Percentiles rank a stretch among this genome's conserved stretches.
phyloP scores from a whole-genome alignment of 1,140 invertebrate species.

The Tetramorium parvispinum region DNA sequence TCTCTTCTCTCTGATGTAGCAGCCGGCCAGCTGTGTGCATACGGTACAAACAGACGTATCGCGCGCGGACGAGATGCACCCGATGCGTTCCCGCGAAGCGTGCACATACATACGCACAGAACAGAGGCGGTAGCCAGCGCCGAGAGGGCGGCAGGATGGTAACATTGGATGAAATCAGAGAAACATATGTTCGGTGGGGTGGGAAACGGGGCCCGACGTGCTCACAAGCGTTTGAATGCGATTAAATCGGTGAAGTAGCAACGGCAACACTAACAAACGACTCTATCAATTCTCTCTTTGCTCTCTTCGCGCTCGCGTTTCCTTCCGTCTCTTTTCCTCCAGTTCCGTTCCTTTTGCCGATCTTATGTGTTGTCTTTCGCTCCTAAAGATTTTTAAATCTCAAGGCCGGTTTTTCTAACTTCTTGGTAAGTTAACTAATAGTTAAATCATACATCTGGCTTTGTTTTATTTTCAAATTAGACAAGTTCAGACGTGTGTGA shows the following conservation, averaged over 20 bases:
- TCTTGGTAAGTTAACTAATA: too few relatives aligned
- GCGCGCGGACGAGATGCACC: not conserved
- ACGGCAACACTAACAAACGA: constrained; percentile 26
- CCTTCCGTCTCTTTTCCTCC: not conserved
- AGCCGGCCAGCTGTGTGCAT: not conserved
- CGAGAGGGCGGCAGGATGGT: not conserved
- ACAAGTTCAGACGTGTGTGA: too few relatives aligned
- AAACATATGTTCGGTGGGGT: constrained; percentile 9
- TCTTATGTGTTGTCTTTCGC: not conserved
- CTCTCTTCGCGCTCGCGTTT: constrained; percentile 11
- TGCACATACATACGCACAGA: not conserved
- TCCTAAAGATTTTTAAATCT: not conserved
- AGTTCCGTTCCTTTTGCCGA: not conserved
- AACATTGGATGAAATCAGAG: constrained; percentile 52
- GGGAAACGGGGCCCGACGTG: constrained; percentile 7
- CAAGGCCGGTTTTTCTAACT: too few relatives aligned
- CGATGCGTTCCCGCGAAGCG: constrained; percentile 34
- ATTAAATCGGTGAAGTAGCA: constrained; percentile 48
- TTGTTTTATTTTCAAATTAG: too few relatives aligned
- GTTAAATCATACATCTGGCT: too few relatives aligned
- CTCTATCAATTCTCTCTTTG: constrained; percentile 8
- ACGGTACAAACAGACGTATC: constrained; percentile 6
- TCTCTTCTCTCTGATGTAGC: not conserved
- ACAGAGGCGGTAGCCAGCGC: not conserved
- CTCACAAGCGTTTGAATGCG: constrained; percentile 56